Base-by-base conservation (phyloP, 2,888 invertebrate species). In the Drosophila acutilabella region DNA sequence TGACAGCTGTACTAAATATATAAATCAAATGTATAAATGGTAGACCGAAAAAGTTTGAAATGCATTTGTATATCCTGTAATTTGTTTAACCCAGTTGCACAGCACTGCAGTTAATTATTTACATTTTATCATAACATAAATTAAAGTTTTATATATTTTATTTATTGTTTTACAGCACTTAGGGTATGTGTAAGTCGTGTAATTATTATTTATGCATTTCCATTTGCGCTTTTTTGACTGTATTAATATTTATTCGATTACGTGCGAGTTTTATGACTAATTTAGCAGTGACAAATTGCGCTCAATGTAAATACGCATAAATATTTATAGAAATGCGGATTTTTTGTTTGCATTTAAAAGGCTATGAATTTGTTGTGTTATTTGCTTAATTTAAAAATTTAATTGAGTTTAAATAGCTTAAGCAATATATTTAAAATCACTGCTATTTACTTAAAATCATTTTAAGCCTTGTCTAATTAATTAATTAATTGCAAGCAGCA, bases 231-330 rank as follows among this genome's bases (percentile, higher is more conserved):
- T 47, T 52, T 38, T 40, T 44, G 33, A 23, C 16, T 30, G 44
- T 38, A 56, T 71, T 59, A 42, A 70, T 56, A 47, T 70, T 52
- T 41, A 41, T 48, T 70, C 8, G 26, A 70, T 41, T 26, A 56
- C 47, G 30, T 59, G 52, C 40, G 23, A 57, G 48, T 51, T 23
- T 40, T 30, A 56, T 64, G 41, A 71, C 54, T 70, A 66, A 72
- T 72, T 72, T 58, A 72, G n/a, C 30, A 45, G 14, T 36, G 61
- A 42, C 61, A 72, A 66, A 72, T 72, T 73, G 61, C 38, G 44
- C 44, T 14, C 20, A 13, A 30, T 5, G 44, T 41, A 13, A 50
- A 45, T 42, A 18, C 40, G 47, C 51, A 65, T 65, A 26, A 71
- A 72, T 72, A 66, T 72, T 72, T 61, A 73, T 66, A 2, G 1